These are phyloP conservation scores for Microcaecilia unicolor DNA, from an alignment of 2,797 vertebrate species.

Conservation along the genomic window DNA sequence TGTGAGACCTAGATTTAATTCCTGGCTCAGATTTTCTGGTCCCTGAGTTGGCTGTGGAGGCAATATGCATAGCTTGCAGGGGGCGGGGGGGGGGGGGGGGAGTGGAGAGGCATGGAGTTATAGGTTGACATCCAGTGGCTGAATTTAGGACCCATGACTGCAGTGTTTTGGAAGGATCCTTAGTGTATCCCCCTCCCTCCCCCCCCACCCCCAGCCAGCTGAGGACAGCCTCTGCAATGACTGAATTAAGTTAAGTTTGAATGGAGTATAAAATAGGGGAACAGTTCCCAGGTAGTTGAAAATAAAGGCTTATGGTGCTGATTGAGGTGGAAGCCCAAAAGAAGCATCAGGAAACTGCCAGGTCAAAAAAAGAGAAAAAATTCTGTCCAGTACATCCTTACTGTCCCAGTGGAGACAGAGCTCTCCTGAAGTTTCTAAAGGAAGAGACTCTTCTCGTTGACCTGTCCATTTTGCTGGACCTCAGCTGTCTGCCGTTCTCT, in stretches of 20 bases:
- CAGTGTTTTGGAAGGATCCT: no score
- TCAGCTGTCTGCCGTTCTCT: constrained; percentile 50
- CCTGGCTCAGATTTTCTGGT: no score
- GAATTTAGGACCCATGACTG: no score
- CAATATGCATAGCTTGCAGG: no score
- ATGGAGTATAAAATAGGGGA: constrained; percentile 17
- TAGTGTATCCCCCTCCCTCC: no score
- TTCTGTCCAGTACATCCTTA: constrained; percentile 10
- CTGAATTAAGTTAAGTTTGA: constrained; percentile 17
- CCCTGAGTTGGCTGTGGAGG: no score
- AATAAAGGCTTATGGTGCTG: constrained; percentile 15
- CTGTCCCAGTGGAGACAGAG: constrained; percentile 13
- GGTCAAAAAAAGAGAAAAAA: background rate
- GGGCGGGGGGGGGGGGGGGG: no score
- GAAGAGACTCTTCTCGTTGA: constrained; percentile 42
- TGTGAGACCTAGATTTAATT: no score
- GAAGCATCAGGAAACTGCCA: background rate
- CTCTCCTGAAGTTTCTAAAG: constrained; percentile 17
- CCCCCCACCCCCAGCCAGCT: no score
- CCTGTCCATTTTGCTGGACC: constrained; percentile 26
- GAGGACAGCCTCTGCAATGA: constrained; percentile 7
- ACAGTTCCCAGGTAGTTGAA: constrained; percentile 30
- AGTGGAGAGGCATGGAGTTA: no score
- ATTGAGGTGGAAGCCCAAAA: constrained; percentile 7
- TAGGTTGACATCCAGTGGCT: no score